Conservation (phyloP, 2,797 vertebrate genomes). For the Propithecus deckenii region DNA sequence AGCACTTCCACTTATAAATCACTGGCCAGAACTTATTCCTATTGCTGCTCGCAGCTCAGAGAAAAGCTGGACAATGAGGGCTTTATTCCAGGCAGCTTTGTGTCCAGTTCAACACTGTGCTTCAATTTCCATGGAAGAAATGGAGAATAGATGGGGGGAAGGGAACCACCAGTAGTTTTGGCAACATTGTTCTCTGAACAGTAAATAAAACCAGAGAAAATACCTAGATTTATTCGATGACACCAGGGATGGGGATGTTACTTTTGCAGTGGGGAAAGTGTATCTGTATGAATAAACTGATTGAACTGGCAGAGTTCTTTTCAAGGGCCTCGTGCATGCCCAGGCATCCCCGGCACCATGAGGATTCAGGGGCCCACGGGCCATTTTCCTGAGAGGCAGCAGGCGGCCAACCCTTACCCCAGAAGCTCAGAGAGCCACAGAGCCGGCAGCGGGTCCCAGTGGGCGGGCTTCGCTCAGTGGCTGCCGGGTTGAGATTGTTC, state of each 20-base stretch:
- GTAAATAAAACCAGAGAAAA: not conserved
- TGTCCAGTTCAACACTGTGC: not conserved
- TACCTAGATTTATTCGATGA: not conserved
- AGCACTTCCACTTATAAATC: not conserved
- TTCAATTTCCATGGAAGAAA: not conserved
- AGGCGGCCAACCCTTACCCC: not conserved
- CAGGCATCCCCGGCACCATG: not conserved
- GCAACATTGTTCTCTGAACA: not conserved
- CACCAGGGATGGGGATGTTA: not conserved
- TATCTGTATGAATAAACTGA: not conserved
- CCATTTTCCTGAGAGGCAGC: not conserved
- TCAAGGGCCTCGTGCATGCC: not conserved
- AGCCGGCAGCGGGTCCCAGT: not conserved
- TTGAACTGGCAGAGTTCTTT: not conserved
- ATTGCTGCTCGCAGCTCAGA: not conserved
- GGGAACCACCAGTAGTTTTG: not conserved
- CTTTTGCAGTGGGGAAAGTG: not conserved
- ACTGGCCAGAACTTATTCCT: not conserved
- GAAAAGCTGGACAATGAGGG: not conserved
- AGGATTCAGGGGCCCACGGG: fast-evolving
- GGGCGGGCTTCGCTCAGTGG: not conserved
- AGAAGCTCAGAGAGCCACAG: not conserved
- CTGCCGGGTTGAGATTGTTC: not conserved
- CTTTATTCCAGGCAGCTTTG: not conserved
- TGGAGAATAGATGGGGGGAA: not conserved